phyloP scores from a whole-genome alignment of 2,888 invertebrate species.

The Acrobasis consociella region DNA sequence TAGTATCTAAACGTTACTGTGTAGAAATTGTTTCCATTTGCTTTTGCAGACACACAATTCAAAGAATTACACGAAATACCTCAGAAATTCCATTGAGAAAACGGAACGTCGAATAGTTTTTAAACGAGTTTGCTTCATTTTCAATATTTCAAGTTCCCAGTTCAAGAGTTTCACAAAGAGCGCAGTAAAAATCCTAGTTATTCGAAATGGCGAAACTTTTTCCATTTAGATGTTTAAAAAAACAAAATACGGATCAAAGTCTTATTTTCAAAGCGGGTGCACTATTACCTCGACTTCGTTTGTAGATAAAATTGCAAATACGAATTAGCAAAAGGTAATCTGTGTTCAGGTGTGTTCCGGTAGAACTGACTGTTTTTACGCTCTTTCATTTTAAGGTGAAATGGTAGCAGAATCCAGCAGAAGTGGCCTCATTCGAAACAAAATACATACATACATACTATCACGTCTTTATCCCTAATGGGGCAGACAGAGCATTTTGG shows the following conservation, averaged over 20 bases:
- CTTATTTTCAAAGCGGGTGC: constrained; percentile 19
- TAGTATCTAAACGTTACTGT: neutral
- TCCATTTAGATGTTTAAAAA: constrained; percentile 21
- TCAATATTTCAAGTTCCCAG: constrained; percentile 17
- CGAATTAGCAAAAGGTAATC: constrained; percentile 1
- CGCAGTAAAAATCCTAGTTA: constrained; percentile 17
- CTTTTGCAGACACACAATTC: neutral
- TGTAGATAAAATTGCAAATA: neutral
- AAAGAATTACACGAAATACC: neutral
- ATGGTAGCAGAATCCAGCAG: too few species aligned
- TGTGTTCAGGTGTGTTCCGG: neutral
- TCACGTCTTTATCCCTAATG: too few species aligned
- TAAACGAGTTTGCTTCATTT: constrained; percentile 11
- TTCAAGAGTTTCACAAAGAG: constrained; percentile 16
- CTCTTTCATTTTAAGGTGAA: too few species aligned
- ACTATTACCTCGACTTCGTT: constrained; percentile 8
- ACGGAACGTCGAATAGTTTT: constrained; percentile 10
- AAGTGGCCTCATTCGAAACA: too few species aligned
- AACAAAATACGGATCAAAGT: constrained; percentile 23
- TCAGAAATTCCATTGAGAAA: neutral
- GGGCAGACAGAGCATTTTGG: too few species aligned
- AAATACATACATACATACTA: too few species aligned
- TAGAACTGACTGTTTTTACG: too few species aligned
- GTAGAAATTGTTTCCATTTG: neutral
- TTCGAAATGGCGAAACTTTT: constrained; percentile 23